Percentiles rank a stretch among this genome's conserved stretches.
phyloP scores from a whole-genome alignment of 35 echinoderm and acorn worm species.

The Ophioderma brevispina region DNA sequence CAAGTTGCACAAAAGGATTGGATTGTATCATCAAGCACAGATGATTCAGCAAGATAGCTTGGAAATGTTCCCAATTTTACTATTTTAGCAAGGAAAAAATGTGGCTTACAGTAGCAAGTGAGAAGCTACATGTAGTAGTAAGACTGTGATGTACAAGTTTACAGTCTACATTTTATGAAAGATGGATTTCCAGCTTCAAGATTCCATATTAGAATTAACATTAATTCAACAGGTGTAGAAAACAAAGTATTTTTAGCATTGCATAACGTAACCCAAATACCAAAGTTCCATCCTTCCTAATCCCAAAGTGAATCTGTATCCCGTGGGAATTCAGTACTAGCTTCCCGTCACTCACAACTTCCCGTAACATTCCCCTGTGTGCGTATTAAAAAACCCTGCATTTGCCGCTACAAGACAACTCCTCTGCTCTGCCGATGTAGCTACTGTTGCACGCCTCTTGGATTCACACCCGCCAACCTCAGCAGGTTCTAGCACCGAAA shows the following conservation, averaged over 20 bases:
- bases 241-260: too few species aligned
- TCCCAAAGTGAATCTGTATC: constrained; percentile 94
- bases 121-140: too few species aligned
- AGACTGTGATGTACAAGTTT: too few species aligned
- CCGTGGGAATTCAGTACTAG: constrained; percentile 54
- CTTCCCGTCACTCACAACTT: constrained; percentile 71
- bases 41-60: constrained; percentile 78
- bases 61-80: not conserved
- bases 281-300: constrained; percentile 74
- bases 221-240: too few species aligned
- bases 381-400: constrained; percentile 63
- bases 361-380: constrained; percentile 48
- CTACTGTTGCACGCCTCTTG: constrained; percentile 15
- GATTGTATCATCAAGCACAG: constrained; percentile 65
- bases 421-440: constrained; percentile 41
- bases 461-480: constrained; percentile 36
- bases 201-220: too few species aligned
- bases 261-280: constrained; percentile 76
- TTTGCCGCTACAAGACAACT: constrained; percentile 56
- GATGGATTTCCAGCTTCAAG: too few species aligned
- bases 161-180: too few species aligned
- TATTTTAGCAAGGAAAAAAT: too few species aligned
- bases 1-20: constrained; percentile 91
- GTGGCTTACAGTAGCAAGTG: too few species aligned
- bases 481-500: constrained; percentile 67